phyloP scores from a whole-genome alignment of 2,113 vertebrate species.

The Phycodurus eques region DNA sequence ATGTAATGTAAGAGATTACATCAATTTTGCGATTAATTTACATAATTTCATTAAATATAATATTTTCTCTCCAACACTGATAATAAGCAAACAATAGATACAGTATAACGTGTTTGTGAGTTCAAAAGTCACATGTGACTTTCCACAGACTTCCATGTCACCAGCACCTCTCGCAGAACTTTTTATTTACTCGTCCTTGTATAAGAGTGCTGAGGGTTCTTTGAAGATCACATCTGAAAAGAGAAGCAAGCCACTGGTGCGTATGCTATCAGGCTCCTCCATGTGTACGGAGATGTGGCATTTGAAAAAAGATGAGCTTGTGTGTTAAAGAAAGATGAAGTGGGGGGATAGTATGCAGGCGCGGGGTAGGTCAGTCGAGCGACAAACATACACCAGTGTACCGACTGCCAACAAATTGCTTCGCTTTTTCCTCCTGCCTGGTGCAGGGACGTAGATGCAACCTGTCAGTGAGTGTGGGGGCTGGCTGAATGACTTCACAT shows the following conservation, averaged over 20 bases:
- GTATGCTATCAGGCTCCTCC: constrained; percentile 43
- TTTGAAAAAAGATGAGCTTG: constrained; percentile 51
- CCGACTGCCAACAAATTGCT: constrained; percentile 53
- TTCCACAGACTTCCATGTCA: constrained; percentile 4
- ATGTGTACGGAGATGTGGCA: constrained; percentile 56
- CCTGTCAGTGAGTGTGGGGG: constrained; percentile 66
- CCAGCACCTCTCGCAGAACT: constrained; percentile 21
- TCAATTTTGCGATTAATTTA: no score
- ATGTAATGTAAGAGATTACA: no score
- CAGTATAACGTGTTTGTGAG: background rate
- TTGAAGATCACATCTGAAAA: constrained; percentile 55
- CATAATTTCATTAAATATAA: no score
- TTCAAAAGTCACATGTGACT: background rate
- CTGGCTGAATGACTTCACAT: constrained; percentile 71
- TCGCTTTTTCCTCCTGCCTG: constrained; percentile 48
- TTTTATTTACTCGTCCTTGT: constrained; percentile 26
- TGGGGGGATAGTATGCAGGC: background rate
- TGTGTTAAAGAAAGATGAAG: constrained; percentile 41
- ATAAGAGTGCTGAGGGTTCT: constrained; percentile 38
- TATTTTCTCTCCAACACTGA: background rate
- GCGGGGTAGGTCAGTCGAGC: constrained; percentile 26
- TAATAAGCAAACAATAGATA: background rate
- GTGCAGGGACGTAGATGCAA: constrained; percentile 48
- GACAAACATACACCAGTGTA: constrained; percentile 41
- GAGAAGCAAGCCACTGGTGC: constrained; percentile 47